These are phyloP conservation scores for Pelecanus crispus DNA, from an alignment of 2,113 vertebrate genomes.

Conservation along the genomic window DNA sequence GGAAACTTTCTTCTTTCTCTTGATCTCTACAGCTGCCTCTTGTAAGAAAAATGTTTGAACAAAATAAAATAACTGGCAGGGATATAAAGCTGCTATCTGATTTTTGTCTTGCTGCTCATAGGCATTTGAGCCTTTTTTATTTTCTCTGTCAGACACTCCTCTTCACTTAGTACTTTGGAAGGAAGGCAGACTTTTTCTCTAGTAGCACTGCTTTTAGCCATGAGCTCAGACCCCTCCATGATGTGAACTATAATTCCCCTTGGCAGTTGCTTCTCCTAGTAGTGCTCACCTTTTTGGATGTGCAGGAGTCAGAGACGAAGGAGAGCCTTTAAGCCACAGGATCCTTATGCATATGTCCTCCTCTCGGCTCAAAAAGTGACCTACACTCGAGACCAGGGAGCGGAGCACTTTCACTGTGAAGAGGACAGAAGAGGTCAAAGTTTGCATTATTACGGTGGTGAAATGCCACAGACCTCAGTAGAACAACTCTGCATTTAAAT, in stretches of 20 bases:
- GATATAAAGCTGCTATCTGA: background rate
- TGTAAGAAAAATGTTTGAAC: background rate
- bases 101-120: background rate
- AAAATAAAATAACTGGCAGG: background rate
- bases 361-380: background rate
- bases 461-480: conserved; percentile 3
- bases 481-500: background rate
- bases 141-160: background rate
- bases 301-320: background rate
- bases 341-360: background rate
- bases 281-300: background rate
- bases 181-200: background rate
- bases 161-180: background rate
- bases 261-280: background rate
- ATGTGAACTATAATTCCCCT: background rate
- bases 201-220: background rate
- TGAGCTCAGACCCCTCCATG: background rate
- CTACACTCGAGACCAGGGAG: background rate
- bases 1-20: background rate
- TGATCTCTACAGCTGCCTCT: background rate
- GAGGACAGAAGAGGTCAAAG: background rate
- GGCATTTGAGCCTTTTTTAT: background rate
- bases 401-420: background rate
- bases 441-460: background rate
- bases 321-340: background rate